Evolutionary conservation across 2,888 invertebrate species (phyloP), one percentile per base, ranked within the genome.

Genomic region (Ganaspis brasiliensis): DNA sequence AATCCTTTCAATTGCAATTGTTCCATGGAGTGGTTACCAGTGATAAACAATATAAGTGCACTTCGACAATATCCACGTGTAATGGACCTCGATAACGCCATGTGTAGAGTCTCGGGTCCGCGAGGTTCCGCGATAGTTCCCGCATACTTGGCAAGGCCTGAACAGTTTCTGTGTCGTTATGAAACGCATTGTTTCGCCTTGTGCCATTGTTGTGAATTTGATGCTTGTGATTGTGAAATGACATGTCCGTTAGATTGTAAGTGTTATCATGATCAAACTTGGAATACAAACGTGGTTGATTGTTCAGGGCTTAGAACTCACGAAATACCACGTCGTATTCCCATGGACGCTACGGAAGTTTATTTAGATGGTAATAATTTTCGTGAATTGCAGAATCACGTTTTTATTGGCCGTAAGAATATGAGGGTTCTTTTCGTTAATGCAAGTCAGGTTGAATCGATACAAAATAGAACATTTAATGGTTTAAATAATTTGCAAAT

Each of bases 171-270:
- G 86, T 98, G 98, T 92, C 96, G 95, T 87, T 98, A 98, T 93
- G 96, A 97, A 89, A 95, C 96, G 73, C 97, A 98, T 92, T 98
- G 98, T 92, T 98, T 98, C 92, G 96, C 98, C 55, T 94, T 97
- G 72, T 98, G 98, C 92, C 97, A 97, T 91, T 98, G 98, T 92
- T 98, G 98, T 92, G 98, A 98, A 91, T 98, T 97, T 91, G 98
- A 98, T 90, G 97, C 97, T 80, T 98, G 98, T 92, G 98, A 98
- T 92, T 98, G 98, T 92, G 97, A 98, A 93, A 97, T 98, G 96
- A 97, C 97, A 81, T 98, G 98, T 89, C 98, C 98, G 40, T 94
- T 95, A 86, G 97, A 97, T 88, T 98, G 98, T 93, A 96, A 96
- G 84, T 98, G 98, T 92, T 98, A 97, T 92, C 97, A 98, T 91